Conservation (phyloP, 2,113 vertebrate genomes). For the Rattus rattus region DNA sequence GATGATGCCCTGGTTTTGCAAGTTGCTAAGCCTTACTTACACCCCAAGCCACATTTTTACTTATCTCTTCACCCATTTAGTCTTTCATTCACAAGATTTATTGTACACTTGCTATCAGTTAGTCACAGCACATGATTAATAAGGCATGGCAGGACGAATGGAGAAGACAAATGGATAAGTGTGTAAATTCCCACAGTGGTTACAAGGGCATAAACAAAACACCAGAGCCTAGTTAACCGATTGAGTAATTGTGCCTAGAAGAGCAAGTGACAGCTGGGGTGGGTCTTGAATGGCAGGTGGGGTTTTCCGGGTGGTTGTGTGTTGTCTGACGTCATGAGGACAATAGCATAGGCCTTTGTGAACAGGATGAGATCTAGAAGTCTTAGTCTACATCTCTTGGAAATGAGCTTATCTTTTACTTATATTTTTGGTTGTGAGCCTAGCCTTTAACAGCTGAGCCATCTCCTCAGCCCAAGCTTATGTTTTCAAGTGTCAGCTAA, state of each 20-base stretch:
- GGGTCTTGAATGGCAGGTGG: not conserved
- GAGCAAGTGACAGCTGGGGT: not conserved
- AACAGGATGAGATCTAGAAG: not conserved
- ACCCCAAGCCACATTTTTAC: not conserved
- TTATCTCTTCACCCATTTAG: not conserved
- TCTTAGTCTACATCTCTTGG: not conserved
- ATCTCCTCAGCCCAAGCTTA: too few relatives aligned
- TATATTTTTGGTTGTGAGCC: too few relatives aligned
- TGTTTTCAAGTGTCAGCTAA: not conserved
- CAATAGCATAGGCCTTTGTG: not conserved
- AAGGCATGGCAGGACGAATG: not conserved
- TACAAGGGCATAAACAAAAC: slow-evolving; percentile 20
- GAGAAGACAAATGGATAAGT: not conserved
- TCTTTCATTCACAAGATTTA: slow-evolving; percentile 28
- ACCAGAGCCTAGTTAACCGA: not conserved
- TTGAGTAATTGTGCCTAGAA: not conserved
- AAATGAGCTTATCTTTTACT: not conserved
- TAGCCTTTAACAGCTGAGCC: too few relatives aligned
- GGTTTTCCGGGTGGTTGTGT: not conserved
- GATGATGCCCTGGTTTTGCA: not conserved
- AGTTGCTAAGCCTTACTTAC: slow-evolving; percentile 3
- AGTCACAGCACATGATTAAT: not conserved
- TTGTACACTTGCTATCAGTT: slow-evolving; percentile 3
- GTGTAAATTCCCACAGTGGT: not conserved
- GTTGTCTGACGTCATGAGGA: not conserved